These are phyloP conservation scores for Cherax quadricarinatus DNA, from an alignment of 1,140 invertebrate genomes.

Conservation along the genomic window DNA sequence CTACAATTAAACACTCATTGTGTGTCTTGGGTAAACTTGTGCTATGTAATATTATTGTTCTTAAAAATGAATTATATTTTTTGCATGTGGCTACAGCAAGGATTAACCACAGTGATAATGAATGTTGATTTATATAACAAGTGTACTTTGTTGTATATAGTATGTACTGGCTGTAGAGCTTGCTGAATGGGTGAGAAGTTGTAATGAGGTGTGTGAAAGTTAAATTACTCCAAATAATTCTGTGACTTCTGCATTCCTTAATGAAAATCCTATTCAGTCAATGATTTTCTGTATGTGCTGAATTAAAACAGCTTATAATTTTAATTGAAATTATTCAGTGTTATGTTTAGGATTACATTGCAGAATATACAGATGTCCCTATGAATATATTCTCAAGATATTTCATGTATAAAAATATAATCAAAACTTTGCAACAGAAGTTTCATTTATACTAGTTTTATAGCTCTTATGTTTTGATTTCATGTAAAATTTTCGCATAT, in stretches of 20 bases:
- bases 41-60: no score
- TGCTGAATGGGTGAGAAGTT: not conserved
- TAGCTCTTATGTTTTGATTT: no score
- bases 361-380: not conserved
- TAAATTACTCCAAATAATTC: not conserved
- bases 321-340: not conserved
- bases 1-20: no score
- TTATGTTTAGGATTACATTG: not conserved
- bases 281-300: not conserved
- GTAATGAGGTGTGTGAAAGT: not conserved
- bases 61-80: not conserved
- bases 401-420: slow-evolving; percentile 3
- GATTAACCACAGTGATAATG: not conserved
- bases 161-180: not conserved
- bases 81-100: not conserved
- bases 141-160: not conserved
- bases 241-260: not conserved
- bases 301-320: not conserved
- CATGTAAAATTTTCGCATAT: no score
- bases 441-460: no score
- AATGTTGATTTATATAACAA: not conserved
- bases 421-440: no score
- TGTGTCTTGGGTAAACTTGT: no score
- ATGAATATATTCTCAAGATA: not conserved
- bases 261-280: not conserved